phyloP scores from a whole-genome alignment of 92 coral and sea anemone genomes.

The Umimayanthus chanpuru region DNA sequence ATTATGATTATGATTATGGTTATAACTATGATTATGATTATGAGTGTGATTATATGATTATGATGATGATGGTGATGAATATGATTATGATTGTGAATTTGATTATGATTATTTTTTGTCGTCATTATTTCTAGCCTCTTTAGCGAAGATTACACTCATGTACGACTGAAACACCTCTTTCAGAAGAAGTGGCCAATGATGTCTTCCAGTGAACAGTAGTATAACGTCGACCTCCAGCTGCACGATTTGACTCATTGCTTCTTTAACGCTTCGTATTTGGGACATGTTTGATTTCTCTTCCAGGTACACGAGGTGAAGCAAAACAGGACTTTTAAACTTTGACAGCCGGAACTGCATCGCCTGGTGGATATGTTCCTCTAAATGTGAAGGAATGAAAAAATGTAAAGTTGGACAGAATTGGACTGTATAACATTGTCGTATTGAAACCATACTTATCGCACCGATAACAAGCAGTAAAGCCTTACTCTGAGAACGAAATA shows the following conservation, averaged over 20 bases:
- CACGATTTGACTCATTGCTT: conserved; percentile 1
- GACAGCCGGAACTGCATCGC: conserved; percentile 23
- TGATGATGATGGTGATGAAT: too few relatives aligned
- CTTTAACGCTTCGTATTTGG: neutral
- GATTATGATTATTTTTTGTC: too few relatives aligned
- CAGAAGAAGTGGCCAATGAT: neutral
- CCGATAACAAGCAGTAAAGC: too few relatives aligned
- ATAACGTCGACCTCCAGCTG: neutral
- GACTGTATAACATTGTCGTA: too few relatives aligned
- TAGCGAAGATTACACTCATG: too few relatives aligned
- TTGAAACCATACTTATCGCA: too few relatives aligned
- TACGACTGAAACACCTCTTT: neutral
- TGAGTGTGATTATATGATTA: too few relatives aligned
- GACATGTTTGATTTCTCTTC: neutral
- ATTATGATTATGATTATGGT: too few relatives aligned
- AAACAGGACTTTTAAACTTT: neutral
- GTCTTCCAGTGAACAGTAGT: neutral
- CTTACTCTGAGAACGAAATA: too few relatives aligned
- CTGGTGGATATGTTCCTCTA: neutral
- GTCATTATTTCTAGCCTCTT: too few relatives aligned
- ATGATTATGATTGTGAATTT: too few relatives aligned
- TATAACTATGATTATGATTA: too few relatives aligned
- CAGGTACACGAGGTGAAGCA: neutral
- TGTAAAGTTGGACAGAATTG: neutral
- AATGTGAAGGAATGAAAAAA: neutral